Evolutionary conservation across 2,797 vertebrate species (phyloP).

Genomic region (Danio jaintianensis): DNA sequence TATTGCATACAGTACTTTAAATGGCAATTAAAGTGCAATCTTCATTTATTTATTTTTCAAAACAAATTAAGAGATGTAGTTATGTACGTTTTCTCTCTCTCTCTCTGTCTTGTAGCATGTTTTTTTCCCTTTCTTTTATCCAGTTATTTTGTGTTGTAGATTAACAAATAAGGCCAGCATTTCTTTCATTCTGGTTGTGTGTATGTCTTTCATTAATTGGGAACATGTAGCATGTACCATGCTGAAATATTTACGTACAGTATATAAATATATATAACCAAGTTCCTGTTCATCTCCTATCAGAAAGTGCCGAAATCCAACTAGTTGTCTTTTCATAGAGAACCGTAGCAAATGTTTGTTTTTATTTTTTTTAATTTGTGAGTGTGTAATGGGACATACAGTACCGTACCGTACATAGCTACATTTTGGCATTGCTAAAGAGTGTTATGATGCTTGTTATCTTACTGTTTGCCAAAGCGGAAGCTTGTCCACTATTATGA

Average conservation of each 20-base stretch:
- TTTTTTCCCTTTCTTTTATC: slow-evolving; percentile 73
- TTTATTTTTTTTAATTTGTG: slow-evolving; percentile 65
- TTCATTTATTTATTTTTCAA: slow-evolving; percentile 99
- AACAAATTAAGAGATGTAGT: slow-evolving; percentile 89
- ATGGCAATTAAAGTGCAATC: slow-evolving; percentile 99
- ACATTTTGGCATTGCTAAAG: slow-evolving; percentile 86
- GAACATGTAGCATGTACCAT: slow-evolving; percentile 88
- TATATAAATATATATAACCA: slow-evolving; percentile 86
- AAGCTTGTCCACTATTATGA: slow-evolving; percentile 75
- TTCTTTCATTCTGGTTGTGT: slow-evolving; percentile 79
- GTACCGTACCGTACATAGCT: slow-evolving; percentile 73
- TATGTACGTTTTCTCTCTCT: slow-evolving; percentile 83
- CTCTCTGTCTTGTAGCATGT: slow-evolving; percentile 85
- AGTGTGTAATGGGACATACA: slow-evolving; percentile 79
- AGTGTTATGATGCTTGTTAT: slow-evolving; percentile 86
- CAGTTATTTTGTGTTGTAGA: slow-evolving; percentile 85
- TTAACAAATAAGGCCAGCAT: slow-evolving; percentile 92
- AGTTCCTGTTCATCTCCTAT: slow-evolving; percentile 84
- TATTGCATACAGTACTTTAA: slow-evolving; percentile 99
- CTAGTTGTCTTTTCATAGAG: slow-evolving; percentile 86
- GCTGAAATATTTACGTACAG: slow-evolving; percentile 81
- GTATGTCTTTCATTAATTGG: slow-evolving; percentile 84
- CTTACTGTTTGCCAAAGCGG: slow-evolving; percentile 87
- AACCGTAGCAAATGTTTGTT: slow-evolving; percentile 88
- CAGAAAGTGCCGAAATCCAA: slow-evolving; percentile 85